A percentile compares a stretch with the other conserved stretches of the same genome.
These are phyloP conservation scores for Paramisgurnus dabryanus DNA, from an alignment of 2,113 vertebrate species.

Conservation along the genomic window DNA sequence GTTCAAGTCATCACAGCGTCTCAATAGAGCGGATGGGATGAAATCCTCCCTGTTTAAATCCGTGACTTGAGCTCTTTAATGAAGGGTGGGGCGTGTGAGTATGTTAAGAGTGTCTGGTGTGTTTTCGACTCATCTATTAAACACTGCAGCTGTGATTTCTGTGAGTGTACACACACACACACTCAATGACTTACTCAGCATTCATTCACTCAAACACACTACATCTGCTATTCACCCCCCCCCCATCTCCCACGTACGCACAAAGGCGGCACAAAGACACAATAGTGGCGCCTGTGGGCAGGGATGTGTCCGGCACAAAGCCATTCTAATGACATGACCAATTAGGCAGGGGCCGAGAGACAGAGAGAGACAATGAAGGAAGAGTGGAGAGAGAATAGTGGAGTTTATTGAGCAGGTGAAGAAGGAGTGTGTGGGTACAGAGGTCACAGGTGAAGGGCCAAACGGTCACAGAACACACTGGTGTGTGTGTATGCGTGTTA, in stretches of 20 bases:
- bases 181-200: constrained; percentile 49
- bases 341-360: constrained; percentile 28
- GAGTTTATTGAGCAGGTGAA: constrained; percentile 16
- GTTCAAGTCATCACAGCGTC: neutral
- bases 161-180: constrained; percentile 38
- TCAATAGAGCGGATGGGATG: constrained; percentile 5
- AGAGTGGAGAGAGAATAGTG: neutral
- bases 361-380: neutral
- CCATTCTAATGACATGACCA: constrained; percentile 32
- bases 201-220: constrained; percentile 48
- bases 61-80: constrained; percentile 18
- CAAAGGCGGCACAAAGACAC: constrained; percentile 36
- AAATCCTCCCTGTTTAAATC: constrained; percentile 18
- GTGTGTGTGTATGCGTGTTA: neutral
- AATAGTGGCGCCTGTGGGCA: constrained; percentile 29
- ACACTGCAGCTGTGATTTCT: constrained; percentile 46
- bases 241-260: constrained; percentile 31
- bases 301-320: constrained; percentile 44
- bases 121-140: constrained; percentile 30
- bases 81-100: constrained; percentile 15
- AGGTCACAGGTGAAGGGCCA: constrained; percentile 42
- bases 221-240: constrained; percentile 28
- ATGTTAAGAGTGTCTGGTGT: neutral
- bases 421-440: constrained; percentile 9
- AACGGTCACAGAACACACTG: neutral